A percentile compares a stretch with the other conserved stretches of the same genome.
Conservation (phyloP, 2,113 vertebrate genomes). For the Crotalus horridus region DNA sequence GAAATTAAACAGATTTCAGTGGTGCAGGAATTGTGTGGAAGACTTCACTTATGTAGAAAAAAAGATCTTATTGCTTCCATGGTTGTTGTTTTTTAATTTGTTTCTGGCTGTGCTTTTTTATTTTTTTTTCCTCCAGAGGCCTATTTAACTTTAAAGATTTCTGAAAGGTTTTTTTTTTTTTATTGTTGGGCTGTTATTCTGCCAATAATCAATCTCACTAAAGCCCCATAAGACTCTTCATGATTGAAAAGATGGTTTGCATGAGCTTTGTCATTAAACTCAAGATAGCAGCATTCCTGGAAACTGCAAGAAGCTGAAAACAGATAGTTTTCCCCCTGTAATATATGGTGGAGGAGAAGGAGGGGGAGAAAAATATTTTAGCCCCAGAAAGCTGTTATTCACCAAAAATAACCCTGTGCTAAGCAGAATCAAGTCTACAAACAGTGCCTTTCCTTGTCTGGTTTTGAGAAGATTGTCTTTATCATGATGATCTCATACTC, state of each 20-base stretch:
- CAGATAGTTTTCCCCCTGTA: background rate
- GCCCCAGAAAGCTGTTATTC: background rate
- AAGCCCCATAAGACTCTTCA: background rate
- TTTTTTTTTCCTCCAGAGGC: background rate
- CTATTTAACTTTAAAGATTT: constrained; percentile 2
- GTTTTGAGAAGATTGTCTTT: background rate
- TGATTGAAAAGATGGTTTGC: fast-evolving
- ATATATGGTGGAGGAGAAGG: background rate
- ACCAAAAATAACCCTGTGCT: background rate
- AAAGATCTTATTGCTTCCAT: fast-evolving
- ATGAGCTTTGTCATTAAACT: background rate
- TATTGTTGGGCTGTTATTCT: background rate
- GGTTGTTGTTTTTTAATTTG: constrained; percentile 14
- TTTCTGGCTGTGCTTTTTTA: background rate
- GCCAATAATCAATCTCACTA: background rate
- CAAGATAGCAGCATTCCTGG: background rate
- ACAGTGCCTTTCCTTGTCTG: fast-evolving
- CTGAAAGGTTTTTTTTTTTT: background rate
- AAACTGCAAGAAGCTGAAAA: background rate
- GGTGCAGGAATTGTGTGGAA: too few relatives aligned
- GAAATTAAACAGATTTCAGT: background rate
- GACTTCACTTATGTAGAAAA: background rate
- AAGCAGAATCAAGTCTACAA: background rate
- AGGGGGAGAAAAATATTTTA: background rate
- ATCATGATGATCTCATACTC: background rate